These are phyloP conservation scores for Leucophenga varia DNA, from an alignment of 1,140 invertebrate genomes.

Conservation along the genomic window DNA sequence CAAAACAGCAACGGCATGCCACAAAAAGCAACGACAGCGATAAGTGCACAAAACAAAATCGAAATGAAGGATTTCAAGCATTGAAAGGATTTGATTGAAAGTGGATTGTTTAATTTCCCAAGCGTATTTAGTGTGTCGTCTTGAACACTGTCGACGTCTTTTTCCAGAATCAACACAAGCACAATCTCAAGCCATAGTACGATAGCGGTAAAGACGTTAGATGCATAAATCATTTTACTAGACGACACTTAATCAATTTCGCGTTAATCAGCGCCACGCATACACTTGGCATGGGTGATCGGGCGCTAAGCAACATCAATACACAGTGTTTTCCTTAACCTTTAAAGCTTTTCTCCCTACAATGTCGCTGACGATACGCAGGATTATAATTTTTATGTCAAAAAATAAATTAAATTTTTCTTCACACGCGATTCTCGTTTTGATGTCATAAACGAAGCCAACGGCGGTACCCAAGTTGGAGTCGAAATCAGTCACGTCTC, in stretches of 20 bases:
- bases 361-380: too few relatives aligned
- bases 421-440: constrained; percentile 52
- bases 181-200: constrained; percentile 14
- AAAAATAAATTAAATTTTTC: constrained; percentile 54
- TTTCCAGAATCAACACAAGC: constrained; percentile 15
- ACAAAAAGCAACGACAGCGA: constrained; percentile 30
- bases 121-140: constrained; percentile 40
- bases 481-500: constrained; percentile 38
- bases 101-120: constrained; percentile 52
- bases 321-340: too few relatives aligned
- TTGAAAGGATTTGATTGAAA: constrained; percentile 50
- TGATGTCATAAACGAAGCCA: constrained; percentile 36
- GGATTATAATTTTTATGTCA: constrained; percentile 54
- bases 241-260: constrained; percentile 48
- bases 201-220: constrained; percentile 13
- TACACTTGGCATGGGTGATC: too few relatives aligned
- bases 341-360: too few relatives aligned
- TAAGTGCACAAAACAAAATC: constrained; percentile 16
- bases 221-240: constrained; percentile 25
- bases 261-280: constrained; percentile 40
- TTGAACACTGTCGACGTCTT: too few relatives aligned
- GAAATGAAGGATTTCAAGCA: constrained; percentile 41
- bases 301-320: too few relatives aligned
- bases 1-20: too few relatives aligned
- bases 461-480: neutral